Percentiles rank a stretch among this genome's conserved stretches.
These are phyloP conservation scores for Paraescarpia echinospica DNA, from an alignment of 1,140 invertebrate species.

Conservation along the genomic window DNA sequence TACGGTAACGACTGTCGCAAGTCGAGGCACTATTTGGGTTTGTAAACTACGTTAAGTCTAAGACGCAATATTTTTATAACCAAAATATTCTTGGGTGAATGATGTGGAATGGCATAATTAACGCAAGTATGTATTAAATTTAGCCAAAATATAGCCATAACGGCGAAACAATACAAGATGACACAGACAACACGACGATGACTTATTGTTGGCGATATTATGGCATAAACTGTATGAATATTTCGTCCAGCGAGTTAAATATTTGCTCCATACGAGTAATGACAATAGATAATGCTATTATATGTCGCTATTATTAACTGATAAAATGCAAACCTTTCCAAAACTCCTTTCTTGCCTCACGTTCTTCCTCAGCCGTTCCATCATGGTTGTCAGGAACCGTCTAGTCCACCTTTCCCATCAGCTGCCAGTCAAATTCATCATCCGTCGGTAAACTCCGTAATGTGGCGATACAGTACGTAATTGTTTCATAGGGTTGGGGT, in stretches of 20 bases:
- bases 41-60: too few species aligned
- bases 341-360: background rate
- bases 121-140: too few species aligned
- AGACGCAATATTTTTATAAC: too few species aligned
- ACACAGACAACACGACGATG: too few species aligned
- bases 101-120: too few species aligned
- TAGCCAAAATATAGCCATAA: too few species aligned
- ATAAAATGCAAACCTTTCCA: background rate
- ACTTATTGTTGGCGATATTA: background rate
- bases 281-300: background rate
- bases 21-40: too few species aligned
- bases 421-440: background rate
- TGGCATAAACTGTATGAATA: background rate
- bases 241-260: background rate
- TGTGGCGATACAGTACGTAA: background rate
- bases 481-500: too few species aligned
- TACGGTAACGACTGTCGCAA: too few species aligned
- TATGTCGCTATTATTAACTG: background rate
- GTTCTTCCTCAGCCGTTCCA: background rate
- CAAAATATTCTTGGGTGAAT: too few species aligned
- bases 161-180: too few species aligned
- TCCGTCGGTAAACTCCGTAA: background rate
- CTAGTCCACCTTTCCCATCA: background rate
- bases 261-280: background rate
- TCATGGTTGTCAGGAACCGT: background rate